Evolutionary conservation across 2,888 invertebrate genomes (phyloP).

Genomic region (Melinopterus prodromus): DNA sequence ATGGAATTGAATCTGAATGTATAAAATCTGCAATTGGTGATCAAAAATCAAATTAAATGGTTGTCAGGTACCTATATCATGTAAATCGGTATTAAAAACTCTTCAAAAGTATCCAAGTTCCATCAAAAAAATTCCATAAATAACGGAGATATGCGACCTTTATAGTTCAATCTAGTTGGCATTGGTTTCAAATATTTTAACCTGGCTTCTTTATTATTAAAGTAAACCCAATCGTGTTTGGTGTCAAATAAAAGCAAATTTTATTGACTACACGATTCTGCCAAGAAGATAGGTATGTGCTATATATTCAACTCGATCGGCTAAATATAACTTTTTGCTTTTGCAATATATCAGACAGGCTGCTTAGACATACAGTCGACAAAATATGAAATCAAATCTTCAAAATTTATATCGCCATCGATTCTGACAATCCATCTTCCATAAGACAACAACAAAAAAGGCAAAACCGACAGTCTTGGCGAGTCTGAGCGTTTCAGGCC

Average conservation of each 20-base stretch:
- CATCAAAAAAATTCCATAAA: not conserved
- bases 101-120: not conserved
- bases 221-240: conserved; percentile 5
- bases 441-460: not conserved
- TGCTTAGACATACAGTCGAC: not conserved
- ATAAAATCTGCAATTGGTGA: not conserved
- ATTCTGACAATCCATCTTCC: not conserved
- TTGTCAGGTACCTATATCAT: too few species aligned
- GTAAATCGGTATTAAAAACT: not conserved
- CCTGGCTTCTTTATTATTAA: not conserved
- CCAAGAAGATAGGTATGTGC: too few species aligned
- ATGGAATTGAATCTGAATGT: not conserved
- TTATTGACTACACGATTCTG: not conserved
- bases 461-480: not conserved
- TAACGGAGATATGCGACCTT: not conserved
- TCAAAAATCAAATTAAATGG: too few species aligned
- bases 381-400: conserved; percentile 4
- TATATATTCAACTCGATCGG: too few species aligned
- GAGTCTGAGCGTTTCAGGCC: not conserved
- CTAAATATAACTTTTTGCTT: too few species aligned
- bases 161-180: not conserved
- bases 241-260: conserved; percentile 5
- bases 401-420: not conserved
- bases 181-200: not conserved
- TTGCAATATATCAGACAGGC: not conserved